These are phyloP conservation scores for Meteorus colon DNA, from an alignment of 2,888 invertebrate genomes.

Conservation along the genomic window DNA sequence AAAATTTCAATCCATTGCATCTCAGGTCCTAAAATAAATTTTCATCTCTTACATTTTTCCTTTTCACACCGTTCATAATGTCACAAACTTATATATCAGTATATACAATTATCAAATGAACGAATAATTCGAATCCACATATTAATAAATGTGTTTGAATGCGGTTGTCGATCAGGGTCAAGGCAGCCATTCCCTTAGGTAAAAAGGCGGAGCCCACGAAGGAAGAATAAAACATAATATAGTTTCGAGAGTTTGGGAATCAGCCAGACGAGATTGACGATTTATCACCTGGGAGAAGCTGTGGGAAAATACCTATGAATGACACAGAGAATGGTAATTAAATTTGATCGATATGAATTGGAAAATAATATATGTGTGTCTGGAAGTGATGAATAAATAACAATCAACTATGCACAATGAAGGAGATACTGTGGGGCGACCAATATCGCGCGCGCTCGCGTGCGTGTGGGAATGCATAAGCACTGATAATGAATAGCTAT, in stretches of 20 bases:
- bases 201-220: slow-evolving; percentile 89
- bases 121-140: neutral
- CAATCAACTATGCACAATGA: neutral
- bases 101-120: neutral
- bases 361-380: slow-evolving; percentile 6
- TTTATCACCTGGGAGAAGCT: slow-evolving; percentile 25
- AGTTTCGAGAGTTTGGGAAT: slow-evolving; percentile 46
- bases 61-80: neutral
- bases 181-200: slow-evolving; percentile 91
- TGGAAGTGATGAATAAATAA: neutral
- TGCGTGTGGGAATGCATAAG: slow-evolving; percentile 5
- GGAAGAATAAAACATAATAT: slow-evolving; percentile 80
- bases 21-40: neutral
- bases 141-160: slow-evolving; percentile 48
- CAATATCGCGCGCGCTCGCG: slow-evolving; percentile 36
- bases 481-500: slow-evolving; percentile 38
- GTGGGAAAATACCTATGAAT: neutral
- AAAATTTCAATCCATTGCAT: slow-evolving; percentile 4
- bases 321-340: slow-evolving; percentile 1
- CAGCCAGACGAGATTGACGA: slow-evolving; percentile 38
- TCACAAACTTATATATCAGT: slow-evolving; percentile 1
- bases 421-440: neutral
- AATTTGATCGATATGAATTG: neutral
- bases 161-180: slow-evolving; percentile 79
- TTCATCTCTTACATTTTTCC: neutral